A percentile compares a stretch with the other conserved stretches of the same genome.
Conservation (phyloP, 2,888 invertebrate species). For the Drosophila kanekoi region DNA sequence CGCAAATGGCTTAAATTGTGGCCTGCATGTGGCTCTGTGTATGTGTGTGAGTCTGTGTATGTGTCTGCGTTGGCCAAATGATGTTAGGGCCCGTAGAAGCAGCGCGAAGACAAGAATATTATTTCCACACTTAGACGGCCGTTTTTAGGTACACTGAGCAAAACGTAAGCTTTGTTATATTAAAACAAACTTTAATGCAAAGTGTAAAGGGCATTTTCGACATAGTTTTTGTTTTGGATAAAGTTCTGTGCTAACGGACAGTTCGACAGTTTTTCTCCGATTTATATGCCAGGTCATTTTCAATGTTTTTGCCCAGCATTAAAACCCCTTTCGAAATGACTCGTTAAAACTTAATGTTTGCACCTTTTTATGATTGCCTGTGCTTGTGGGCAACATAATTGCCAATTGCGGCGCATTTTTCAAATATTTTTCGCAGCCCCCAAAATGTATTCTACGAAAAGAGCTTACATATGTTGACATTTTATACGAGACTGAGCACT, state of each 20-base stretch:
- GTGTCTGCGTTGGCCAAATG: constrained; percentile 7
- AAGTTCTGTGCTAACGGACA: no score
- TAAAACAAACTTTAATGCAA: neutral
- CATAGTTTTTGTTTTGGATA: neutral
- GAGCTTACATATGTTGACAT: constrained; percentile 45
- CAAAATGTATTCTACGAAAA: constrained; percentile 5
- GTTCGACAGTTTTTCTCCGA: no score
- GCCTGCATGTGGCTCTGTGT: neutral
- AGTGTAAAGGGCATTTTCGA: no score
- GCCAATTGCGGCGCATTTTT: constrained; percentile 36
- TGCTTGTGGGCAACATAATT: constrained; percentile 26
- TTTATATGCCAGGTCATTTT: neutral
- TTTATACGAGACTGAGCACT: constrained; percentile 24
- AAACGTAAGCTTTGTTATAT: neutral
- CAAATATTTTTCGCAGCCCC: constrained; percentile 11
- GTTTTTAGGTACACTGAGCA: neutral
- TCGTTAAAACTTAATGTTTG: constrained; percentile 42
- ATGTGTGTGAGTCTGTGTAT: neutral
- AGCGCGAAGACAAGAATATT: neutral
- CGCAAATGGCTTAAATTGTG: constrained; percentile 21
- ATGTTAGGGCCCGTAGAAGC: constrained; percentile 8
- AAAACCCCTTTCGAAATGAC: constrained; percentile 13
- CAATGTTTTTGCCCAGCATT: neutral
- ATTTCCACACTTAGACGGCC: neutral
- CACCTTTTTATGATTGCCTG: constrained; percentile 51